Evolutionary conservation across 2,888 invertebrate species (phyloP), one percentile per base, ranked within the genome.

Genomic region (Auanema freiburgensis): DNA sequence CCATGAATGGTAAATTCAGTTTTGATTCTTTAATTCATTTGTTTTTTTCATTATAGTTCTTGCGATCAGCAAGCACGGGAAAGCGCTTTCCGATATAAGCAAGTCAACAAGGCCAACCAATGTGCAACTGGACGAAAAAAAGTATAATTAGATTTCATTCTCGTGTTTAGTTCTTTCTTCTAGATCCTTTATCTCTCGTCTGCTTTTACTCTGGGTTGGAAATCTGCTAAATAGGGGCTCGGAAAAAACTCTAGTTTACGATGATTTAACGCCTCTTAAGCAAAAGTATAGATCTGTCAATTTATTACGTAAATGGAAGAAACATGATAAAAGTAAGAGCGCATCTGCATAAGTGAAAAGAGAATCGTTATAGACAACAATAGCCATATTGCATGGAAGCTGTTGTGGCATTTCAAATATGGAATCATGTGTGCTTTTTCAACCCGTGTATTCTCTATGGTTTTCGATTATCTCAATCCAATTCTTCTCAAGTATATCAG

Each of bases 261-360:
- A 62, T 43, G 57, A 62, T 50, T 57, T 62, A 12, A 43, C 56
- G 18, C 21, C 50, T 3, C 21, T 62, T 23, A 56, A 51, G 33
- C 62, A 62, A n/a, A 57, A 62, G 42, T 50, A 62, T 50, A 40
- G 62, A 3, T 62, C 62, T 2, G 16, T 52, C 14, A 52, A 62
- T 23, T 43, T 62, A 33, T 42, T 62, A 1, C 24, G 57, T 24
- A 24, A 62, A 42, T 62, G 53, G 24, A 62, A 62, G 33, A 25
- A 40, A 41, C 41, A 57, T 62, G 51, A 18, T 16, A 46, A 46
- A 18, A 12, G 18, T 46, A 42, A 40, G 12, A 43, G n/a, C 43
- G 11, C 43, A 11, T 11, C 11, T 12, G 11, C n/a, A 43, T 14
- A 43, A 43, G 43, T 18, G 46, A 46, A 46, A 16, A 10, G 46